Percentiles rank a stretch among this genome's conserved stretches.
Conservation (phyloP, 2,888 invertebrate genomes). For the Erebia epiphron region DNA sequence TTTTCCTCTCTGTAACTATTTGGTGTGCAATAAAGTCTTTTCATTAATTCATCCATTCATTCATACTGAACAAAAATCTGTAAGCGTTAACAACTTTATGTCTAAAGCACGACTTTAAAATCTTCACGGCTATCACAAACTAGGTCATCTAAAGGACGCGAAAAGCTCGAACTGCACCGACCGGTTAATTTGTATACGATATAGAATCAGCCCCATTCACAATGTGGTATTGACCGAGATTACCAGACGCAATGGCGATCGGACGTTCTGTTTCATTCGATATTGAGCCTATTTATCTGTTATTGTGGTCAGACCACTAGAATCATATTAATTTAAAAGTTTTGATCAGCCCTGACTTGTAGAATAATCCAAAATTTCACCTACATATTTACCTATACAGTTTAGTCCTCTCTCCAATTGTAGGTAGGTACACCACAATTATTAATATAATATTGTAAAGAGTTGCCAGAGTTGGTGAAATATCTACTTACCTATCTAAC, state of each 20-base stretch:
- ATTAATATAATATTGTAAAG: too few species aligned
- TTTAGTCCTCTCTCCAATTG: too few species aligned
- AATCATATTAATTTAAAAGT: not conserved
- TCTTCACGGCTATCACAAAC: conserved; percentile 33
- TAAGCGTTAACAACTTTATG: not conserved
- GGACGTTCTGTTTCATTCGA: not conserved
- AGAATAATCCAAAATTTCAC: too few species aligned
- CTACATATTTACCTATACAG: too few species aligned
- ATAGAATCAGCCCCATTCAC: conserved; percentile 20
- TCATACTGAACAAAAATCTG: not conserved
- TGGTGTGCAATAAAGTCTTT: too few species aligned
- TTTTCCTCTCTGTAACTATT: too few species aligned
- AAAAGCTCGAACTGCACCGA: conserved; percentile 45
- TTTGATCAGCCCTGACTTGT: too few species aligned
- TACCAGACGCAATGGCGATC: conserved; percentile 22
- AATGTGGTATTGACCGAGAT: conserved; percentile 33
- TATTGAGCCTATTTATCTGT: not conserved
- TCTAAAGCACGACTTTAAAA: conserved; percentile 19
- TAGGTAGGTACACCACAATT: too few species aligned
- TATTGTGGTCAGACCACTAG: not conserved
- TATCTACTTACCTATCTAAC: too few species aligned
- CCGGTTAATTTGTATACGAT: conserved; percentile 44
- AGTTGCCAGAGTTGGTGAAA: too few species aligned
- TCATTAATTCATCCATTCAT: not conserved
- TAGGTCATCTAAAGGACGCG: conserved; percentile 53